phyloP scores from a whole-genome alignment of 2,888 invertebrate genomes.

The Conchocele bisecta region DNA sequence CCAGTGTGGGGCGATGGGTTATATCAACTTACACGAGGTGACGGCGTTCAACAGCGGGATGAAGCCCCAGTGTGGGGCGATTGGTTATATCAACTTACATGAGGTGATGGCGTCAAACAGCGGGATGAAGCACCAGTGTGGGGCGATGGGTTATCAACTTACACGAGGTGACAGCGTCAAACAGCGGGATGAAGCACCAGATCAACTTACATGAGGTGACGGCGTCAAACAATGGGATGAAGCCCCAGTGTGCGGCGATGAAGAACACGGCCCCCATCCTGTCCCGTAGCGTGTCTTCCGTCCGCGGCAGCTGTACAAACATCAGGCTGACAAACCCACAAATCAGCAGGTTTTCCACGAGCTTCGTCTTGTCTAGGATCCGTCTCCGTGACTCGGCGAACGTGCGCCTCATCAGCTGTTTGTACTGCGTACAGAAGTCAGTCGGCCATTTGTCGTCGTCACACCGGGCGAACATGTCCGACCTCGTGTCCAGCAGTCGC shows the following conservation, averaged over 20 bases:
- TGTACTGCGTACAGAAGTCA: constrained; percentile 89
- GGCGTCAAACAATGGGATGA: constrained; percentile 90
- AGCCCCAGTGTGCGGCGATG: constrained; percentile 92
- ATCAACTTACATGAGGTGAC: constrained; percentile 91
- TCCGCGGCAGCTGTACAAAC: constrained; percentile 90
- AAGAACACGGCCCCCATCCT: constrained; percentile 92
- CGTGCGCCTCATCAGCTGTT: constrained; percentile 89
- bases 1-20: no score
- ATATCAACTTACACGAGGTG: no score
- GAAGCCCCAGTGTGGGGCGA: no score
- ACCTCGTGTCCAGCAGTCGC: constrained; percentile 49
- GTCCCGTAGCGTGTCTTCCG: constrained; percentile 89
- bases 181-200: constrained; percentile 92
- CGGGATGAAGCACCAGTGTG: constrained; percentile 93
- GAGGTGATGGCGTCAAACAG: constrained; percentile 90
- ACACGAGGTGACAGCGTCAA: constrained; percentile 91
- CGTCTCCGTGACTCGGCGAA: constrained; percentile 86
- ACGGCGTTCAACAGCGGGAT: no score
- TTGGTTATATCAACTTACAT: constrained; percentile 89
- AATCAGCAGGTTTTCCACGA: constrained; percentile 87
- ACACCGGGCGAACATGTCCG: constrained; percentile 1
- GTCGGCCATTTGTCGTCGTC: constrained; percentile 86
- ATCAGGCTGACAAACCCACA: constrained; percentile 88
- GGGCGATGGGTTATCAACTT: no score
- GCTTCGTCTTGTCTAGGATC: constrained; percentile 88